Evolutionary conservation across 2,797 vertebrate genomes (phyloP).

Genomic region (Malurus splendens): DNA sequence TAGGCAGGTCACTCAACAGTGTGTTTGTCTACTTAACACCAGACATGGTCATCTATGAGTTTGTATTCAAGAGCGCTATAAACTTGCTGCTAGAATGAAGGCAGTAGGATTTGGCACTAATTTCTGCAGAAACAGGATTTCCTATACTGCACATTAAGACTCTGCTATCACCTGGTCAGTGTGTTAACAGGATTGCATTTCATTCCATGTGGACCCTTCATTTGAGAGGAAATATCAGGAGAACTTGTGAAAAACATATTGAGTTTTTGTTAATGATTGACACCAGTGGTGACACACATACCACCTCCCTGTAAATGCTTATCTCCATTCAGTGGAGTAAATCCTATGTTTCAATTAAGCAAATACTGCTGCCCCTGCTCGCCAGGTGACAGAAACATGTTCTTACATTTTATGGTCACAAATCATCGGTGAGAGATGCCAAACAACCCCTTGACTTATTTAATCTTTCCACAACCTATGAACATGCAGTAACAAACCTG

Average conservation of each 20-base stretch:
- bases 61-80: background rate
- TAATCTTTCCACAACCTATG: background rate
- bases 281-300: background rate
- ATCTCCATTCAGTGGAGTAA: background rate
- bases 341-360: background rate
- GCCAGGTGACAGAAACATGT: background rate
- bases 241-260: background rate
- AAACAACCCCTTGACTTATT: background rate
- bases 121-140: background rate
- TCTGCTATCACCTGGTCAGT: background rate
- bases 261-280: background rate
- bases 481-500: background rate
- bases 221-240: background rate
- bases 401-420: background rate
- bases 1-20: background rate
- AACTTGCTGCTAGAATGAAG: background rate
- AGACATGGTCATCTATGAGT: background rate
- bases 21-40: background rate
- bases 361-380: background rate
- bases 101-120: background rate
- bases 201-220: rapidly evolving
- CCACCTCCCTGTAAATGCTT: background rate
- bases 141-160: background rate
- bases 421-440: background rate
- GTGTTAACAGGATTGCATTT: background rate